Evolutionary conservation across 2,797 vertebrate genomes (phyloP).

Genomic region (Halcyon smyrnensis): DNA sequence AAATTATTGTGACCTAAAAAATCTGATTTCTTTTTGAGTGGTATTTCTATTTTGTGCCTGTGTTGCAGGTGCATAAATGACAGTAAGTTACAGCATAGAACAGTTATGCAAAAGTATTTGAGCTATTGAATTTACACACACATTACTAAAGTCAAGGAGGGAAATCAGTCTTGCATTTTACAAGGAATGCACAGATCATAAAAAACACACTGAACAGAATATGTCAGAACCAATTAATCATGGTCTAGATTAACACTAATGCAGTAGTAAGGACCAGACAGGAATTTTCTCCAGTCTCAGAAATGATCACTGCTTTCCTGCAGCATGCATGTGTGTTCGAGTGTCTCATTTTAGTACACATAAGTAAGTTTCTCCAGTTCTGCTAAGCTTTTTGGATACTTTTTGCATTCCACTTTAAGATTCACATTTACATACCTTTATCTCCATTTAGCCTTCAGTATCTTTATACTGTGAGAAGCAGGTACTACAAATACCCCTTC

Average conservation of each 20-base stretch:
- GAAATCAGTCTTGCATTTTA: not conserved
- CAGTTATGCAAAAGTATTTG: not conserved
- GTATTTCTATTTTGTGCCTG: not conserved
- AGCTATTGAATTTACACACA: not conserved
- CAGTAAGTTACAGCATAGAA: not conserved
- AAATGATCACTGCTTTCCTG: not conserved
- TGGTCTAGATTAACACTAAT: not conserved
- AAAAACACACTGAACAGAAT: not conserved
- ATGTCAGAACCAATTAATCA: not conserved
- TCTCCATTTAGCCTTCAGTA: not conserved
- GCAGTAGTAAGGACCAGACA: not conserved
- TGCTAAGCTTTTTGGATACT: not conserved
- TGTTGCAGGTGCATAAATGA: not conserved
- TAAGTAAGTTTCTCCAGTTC: not conserved
- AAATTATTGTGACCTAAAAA: not conserved
- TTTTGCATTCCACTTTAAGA: not conserved
- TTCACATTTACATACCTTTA: not conserved
- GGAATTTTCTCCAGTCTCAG: not conserved
- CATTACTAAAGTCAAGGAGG: not conserved
- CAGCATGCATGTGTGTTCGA: rapidly evolving
- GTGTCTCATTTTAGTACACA: not conserved
- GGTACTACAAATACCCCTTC: not conserved
- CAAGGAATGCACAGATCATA: not conserved
- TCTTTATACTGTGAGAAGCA: not conserved
- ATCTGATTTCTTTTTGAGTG: not conserved